Evolutionary conservation across 2,113 vertebrate species (phyloP), one percentile per base, ranked within the genome.

Genomic region (Copsychus sechellarum): DNA sequence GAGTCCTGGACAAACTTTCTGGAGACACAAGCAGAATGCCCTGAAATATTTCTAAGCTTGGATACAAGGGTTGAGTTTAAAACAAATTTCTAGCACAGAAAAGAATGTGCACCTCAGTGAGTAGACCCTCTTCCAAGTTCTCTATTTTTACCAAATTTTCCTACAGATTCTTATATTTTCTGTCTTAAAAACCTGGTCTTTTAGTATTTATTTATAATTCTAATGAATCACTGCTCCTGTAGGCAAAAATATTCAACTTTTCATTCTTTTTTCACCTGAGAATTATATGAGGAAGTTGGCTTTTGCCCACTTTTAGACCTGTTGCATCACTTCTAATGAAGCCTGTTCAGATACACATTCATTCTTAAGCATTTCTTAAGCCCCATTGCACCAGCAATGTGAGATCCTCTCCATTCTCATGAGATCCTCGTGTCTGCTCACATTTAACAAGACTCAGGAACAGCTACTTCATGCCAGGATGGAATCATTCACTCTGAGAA

Each of bases 321-420:
- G 2, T 65, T 60, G 5, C 4, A 25, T 34, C 14, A 42, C 12
- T 67, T 62, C 19, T 43, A 73, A 50, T 19, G 28, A 74, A 62
- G 62, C 2, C 4, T 67, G 5, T 48, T 79, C n/a, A 62, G 25
- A n/a, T 25, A 40, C 4, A 34, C 2, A 7, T 31, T 67, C 62
- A 26, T 36, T 76, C n/a, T 69, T 66, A 67, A 67, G 14, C 11
- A 40, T 34, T 5, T 16, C 33, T 92, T 54, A 81, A 56, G 14
- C 8, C 8, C 0, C 0, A 0, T 47, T 29, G 6, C 17, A 56
- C 5, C 1, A 3, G 5, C 12, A 61, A 9, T n/a, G n/a, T 21
- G 19, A 72, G 31, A 56, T 57, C 17, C 23, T 66, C 16, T 82
- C n/a, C 6, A 10, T 64, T 72, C 15, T 60, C 8, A 0, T 31